Conservation (phyloP, 1,140 invertebrate genomes). For the Drosophila tristis region DNA sequence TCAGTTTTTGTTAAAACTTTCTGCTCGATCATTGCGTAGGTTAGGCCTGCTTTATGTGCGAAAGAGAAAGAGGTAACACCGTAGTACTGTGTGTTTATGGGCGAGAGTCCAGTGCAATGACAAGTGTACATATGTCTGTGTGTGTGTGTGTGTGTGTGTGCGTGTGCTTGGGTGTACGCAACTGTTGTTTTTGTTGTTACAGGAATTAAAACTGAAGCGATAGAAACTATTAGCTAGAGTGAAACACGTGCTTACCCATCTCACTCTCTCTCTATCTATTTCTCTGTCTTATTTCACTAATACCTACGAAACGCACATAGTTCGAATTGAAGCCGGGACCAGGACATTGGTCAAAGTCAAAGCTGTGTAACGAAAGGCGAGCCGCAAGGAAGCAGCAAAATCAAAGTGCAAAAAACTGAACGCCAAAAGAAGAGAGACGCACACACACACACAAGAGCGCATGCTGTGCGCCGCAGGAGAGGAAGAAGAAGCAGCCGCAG, state of each 20-base stretch:
- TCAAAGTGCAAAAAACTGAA: constrained; percentile 45
- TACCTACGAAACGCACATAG: constrained; percentile 1
- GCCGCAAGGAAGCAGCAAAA: constrained; percentile 17
- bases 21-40: too few relatives aligned
- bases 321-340: constrained; percentile 5
- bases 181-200: constrained; percentile 50
- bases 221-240: constrained; percentile 17
- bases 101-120: too few relatives aligned
- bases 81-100: background rate
- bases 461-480: constrained; percentile 60
- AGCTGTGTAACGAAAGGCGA: constrained; percentile 15
- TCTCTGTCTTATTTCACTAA: constrained; percentile 1
- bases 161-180: constrained; percentile 7
- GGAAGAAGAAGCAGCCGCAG: constrained; percentile 27
- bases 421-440: constrained; percentile 36
- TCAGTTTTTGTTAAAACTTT: too few relatives aligned
- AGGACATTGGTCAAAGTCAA: constrained; percentile 62
- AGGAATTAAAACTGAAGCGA: constrained; percentile 24
- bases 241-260: constrained; percentile 53
- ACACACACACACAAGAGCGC: constrained; percentile 46
- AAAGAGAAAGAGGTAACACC: constrained; percentile 28
- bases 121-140: constrained; percentile 5
- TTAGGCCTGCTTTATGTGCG: too few relatives aligned
- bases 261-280: too few relatives aligned
- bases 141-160: constrained; percentile 9